phyloP scores from a whole-genome alignment of 2,113 vertebrate genomes.

The Saguinus imperator region DNA sequence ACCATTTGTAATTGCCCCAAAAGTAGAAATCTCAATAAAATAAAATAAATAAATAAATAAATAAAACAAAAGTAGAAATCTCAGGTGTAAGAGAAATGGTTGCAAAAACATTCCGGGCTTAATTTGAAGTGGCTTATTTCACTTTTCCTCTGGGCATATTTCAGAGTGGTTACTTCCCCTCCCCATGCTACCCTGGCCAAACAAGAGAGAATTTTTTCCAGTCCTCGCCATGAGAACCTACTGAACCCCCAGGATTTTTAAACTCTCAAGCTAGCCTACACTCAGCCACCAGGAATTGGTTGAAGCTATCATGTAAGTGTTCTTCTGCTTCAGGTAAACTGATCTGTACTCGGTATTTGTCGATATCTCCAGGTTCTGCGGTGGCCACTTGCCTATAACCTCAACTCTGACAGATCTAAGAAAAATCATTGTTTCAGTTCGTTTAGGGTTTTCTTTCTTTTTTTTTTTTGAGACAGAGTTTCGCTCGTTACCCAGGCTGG shows the following conservation, averaged over 20 bases:
- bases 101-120: neutral
- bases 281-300: neutral
- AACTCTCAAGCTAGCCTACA: neutral
- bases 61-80: neutral
- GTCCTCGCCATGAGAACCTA: neutral
- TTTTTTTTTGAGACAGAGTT: no score
- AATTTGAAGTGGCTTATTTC: neutral
- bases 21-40: neutral
- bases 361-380: neutral
- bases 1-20: neutral
- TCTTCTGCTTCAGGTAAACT: neutral
- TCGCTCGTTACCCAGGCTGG: no score
- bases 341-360: neutral
- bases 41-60: no score
- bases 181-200: neutral
- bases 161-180: neutral
- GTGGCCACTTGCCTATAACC: neutral
- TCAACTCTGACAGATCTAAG: neutral
- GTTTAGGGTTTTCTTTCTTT: neutral
- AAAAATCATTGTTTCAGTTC: neutral
- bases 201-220: neutral
- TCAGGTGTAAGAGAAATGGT: neutral
- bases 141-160: neutral
- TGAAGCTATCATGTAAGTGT: neutral
- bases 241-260: neutral